Evolutionary conservation across 2,113 vertebrate genomes (phyloP).

Genomic region (Peromyscus maniculatus): DNA sequence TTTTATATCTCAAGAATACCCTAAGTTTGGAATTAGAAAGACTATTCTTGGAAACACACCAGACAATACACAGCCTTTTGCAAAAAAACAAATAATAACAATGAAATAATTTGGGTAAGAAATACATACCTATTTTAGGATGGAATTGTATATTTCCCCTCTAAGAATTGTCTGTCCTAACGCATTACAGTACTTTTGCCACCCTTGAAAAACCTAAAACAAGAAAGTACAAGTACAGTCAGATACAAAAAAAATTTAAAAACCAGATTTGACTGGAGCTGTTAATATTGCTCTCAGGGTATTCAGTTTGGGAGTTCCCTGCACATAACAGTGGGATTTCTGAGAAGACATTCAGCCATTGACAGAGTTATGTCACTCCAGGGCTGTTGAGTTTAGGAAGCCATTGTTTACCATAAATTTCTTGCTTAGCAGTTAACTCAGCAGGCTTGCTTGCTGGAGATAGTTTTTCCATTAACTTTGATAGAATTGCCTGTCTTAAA

Average conservation of each 20-base stretch:
- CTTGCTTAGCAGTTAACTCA: conserved; percentile 14
- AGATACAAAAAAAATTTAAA: conserved; percentile 10
- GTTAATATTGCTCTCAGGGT: conserved; percentile 46
- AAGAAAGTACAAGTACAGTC: not conserved
- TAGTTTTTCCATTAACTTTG: conserved; percentile 38
- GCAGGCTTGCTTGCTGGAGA: not conserved
- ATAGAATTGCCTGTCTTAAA: conserved; percentile 46
- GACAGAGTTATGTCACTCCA: conserved; percentile 65
- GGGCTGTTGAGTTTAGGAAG: not conserved
- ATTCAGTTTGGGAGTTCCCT: conserved; percentile 51
- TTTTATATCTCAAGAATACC: not conserved
- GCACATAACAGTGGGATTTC: conserved; percentile 48
- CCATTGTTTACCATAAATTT: conserved; percentile 6
- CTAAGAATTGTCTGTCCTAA: not conserved
- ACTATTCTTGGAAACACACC: not conserved
- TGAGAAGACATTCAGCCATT: not conserved
- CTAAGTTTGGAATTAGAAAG: not conserved
- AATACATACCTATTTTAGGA: not conserved
- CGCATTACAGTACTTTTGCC: not conserved
- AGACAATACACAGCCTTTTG: not conserved
- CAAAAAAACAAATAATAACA: conserved; percentile 43
- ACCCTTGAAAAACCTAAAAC: not conserved
- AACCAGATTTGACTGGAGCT: not conserved
- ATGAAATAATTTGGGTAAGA: conserved; percentile 32
- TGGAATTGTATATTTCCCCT: conserved; percentile 5